Percentiles rank a stretch among this genome's conserved stretches.
Evolutionary conservation across 2,113 vertebrate species (phyloP).

Genomic region (Charina bottae): DNA sequence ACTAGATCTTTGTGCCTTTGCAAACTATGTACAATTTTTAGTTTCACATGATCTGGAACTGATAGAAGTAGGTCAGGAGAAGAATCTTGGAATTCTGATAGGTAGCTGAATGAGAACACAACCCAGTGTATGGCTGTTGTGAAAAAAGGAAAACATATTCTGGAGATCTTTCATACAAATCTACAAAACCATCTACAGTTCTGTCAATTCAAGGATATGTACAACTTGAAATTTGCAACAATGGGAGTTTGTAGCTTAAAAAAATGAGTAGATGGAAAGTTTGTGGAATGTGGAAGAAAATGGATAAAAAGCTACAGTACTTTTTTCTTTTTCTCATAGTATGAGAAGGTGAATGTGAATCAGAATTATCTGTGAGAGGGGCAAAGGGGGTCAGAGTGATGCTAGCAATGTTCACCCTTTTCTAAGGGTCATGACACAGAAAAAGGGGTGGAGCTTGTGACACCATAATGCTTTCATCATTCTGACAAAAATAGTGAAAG

Average conservation of each 20-base stretch:
- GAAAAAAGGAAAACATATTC: neutral
- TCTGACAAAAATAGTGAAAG: neutral
- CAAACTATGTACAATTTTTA: neutral
- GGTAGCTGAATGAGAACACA: neutral
- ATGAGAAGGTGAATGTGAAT: neutral
- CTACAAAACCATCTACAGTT: neutral
- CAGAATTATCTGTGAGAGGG: neutral
- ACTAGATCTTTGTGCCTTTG: neutral
- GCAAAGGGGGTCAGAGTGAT: neutral
- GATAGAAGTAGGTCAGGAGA: neutral
- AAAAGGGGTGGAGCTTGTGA: neutral
- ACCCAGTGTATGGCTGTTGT: neutral
- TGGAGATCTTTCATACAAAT: neutral
- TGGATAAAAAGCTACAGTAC: neutral
- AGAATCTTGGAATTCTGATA: neutral
- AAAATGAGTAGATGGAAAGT: neutral
- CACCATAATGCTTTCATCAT: neutral
- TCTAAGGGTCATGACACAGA: neutral
- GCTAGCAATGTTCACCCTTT: neutral
- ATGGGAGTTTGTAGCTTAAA: neutral
- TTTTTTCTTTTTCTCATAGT: neutral
- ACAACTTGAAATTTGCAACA: neutral
- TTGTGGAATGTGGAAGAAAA: neutral
- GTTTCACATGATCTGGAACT: neutral
- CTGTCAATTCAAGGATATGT: neutral